phyloP scores from a whole-genome alignment of 2,888 invertebrate species.

The Nowickia ferox region DNA sequence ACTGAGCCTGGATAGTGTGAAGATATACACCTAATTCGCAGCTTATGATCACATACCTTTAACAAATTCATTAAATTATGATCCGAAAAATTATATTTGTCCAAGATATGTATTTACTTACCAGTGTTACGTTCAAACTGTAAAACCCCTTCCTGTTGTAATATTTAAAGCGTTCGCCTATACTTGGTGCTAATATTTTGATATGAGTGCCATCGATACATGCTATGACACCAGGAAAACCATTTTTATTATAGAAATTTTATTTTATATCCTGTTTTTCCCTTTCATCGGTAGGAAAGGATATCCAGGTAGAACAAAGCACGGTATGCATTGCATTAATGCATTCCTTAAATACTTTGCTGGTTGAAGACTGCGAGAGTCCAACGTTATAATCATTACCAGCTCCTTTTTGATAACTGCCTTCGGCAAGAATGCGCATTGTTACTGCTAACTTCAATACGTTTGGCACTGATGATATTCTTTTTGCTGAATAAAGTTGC shows the following conservation, averaged over 20 bases:
- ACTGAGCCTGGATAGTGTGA: too few species aligned
- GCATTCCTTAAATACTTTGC: slow-evolving; percentile 26
- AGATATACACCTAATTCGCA: too few species aligned
- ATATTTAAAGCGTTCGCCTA: slow-evolving; percentile 22
- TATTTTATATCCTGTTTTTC: slow-evolving; percentile 21
- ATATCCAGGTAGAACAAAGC: slow-evolving; percentile 25
- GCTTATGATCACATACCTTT: slow-evolving; percentile 3
- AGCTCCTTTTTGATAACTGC: neutral
- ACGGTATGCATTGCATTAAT: slow-evolving; percentile 26
- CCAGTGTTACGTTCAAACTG: neutral
- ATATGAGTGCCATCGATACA: slow-evolving; percentile 16
- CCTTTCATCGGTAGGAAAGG: slow-evolving; percentile 14
- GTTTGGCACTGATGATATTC: slow-evolving; percentile 18
- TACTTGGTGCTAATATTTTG: slow-evolving; percentile 27
- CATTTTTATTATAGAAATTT: slow-evolving; percentile 7
- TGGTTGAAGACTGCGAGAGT: slow-evolving; percentile 28
- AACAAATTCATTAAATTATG: slow-evolving; percentile 3
- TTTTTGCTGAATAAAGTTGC: slow-evolving; percentile 11
- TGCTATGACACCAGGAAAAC: neutral
- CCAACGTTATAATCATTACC: slow-evolving; percentile 7
- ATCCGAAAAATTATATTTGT: too few species aligned
- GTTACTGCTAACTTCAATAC: slow-evolving; percentile 31
- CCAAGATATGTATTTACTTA: neutral
- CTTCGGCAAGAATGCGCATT: slow-evolving; percentile 23
- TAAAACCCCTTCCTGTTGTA: slow-evolving; percentile 24